Evolutionary conservation across 1,140 invertebrate genomes (phyloP), one percentile per base, ranked within the genome.

Genomic region (Trigoniulus corallinus): DNA sequence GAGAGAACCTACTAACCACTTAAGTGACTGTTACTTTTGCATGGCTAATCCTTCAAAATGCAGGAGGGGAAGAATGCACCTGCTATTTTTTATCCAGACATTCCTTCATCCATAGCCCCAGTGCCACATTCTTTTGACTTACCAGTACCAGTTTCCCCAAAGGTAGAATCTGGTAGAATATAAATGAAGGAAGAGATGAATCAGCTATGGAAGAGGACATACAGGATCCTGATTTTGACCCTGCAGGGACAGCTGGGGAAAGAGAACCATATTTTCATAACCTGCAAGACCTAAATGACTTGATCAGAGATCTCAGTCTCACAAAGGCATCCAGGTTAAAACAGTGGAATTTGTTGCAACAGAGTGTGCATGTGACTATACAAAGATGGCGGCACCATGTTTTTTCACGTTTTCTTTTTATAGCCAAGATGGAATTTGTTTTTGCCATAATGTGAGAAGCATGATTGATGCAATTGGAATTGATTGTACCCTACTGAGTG

Each of bases 391-490:
- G 41, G 34, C 55, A 52, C 34, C 43, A 43, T 45, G 15, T 29
- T 24, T 52, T 48, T 43, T 42, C 44, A 41, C 48, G n/a, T 27
- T 15, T 56, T 55, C n/a, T 39, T 56, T 56, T 42, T 55, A 43
- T 24, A 41, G 48, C 57, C 51, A 56, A 55, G 53, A 55, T 40
- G 55, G 52, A 50, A 60, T 56, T 48, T 61, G 34, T 21, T 43
- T n/a, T 53, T n/a, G n/a, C n/a, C n/a, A n/a, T n/a, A n/a, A n/a
- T n/a, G n/a, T n/a, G n/a, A n/a, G n/a, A n/a, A n/a, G 46, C 41
- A 23, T 62, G 42, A 58, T 64, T 29, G 26, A 59, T 37, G 57
- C 55, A 54, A 58, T 62, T 53, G 55, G 46, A n/a, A n/a, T n/a
- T n/a, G n/a, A n/a, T n/a, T n/a, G n/a, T n/a, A n/a, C n/a, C n/a